Base-by-base conservation (phyloP, 2,113 vertebrate genomes). In the Galeopterus variegatus region DNA sequence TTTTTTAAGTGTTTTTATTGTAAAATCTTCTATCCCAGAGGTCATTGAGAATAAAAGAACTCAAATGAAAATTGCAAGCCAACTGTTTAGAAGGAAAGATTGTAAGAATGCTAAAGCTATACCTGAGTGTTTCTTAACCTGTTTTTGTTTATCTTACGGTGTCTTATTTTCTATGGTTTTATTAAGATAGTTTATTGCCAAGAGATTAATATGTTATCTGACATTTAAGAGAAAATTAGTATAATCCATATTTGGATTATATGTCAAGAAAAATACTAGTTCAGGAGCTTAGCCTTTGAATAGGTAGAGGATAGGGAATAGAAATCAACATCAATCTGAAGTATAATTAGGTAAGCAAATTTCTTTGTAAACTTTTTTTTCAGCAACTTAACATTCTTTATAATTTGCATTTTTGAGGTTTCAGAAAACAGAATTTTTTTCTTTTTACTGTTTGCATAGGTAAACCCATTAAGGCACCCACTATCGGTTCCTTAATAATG, bases 1-100 rank as follows among this genome's bases (percentile, higher is more conserved):
- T 96, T 98, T 98, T 96, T 85, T 95, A 90, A 92, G 80, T 92
- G 0, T 60, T 92, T 97, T 98, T 93, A 90, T 94, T 84, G 50
- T 95, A 98, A 96, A 97, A 94, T 87, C 15, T 97, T 21, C 54
- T 92, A 96, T 86, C 90, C 90, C 90, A 26, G 67, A 97, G 95
- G 48, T 75, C 73, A 45, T 48, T 50, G 77, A 90, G 56, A 72
- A 96, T 80, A 65, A 97, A 98, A 82, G 33, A 90, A 96, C 33
- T 72, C 1, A 0, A 97, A 96, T 70, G 81, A 76, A 93, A 98
- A 96, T 94, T 94, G 65, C 41, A 96, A 87, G 0, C 96, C 65
- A 96, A 12, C 14, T 50, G 9, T 92, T 45, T 77, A 76, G 70
- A 94, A 93, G 76, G 65, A 96, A 86, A 96, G 4, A 79, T 88